Evolutionary conservation across 2,113 vertebrate genomes (phyloP).

Genomic region (Toxostoma redivivum): DNA sequence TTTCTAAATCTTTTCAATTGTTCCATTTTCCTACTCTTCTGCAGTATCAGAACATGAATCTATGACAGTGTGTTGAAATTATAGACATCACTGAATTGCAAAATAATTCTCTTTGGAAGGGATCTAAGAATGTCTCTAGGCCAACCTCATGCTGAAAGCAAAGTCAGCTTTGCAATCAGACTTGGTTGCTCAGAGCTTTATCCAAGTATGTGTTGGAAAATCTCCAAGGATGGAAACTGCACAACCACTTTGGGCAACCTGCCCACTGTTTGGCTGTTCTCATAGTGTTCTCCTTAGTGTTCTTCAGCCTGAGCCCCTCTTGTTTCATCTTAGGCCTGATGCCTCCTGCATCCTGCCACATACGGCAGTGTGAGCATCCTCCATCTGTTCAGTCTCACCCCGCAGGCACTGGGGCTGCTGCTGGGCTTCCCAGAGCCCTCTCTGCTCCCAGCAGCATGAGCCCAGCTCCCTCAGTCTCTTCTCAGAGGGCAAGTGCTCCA

Average conservation of each 20-base stretch:
- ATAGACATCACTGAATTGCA: not conserved
- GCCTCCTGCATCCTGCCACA: not conserved
- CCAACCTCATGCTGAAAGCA: not conserved
- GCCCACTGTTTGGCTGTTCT: not conserved
- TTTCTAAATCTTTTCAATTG: not conserved
- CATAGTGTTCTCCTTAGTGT: not conserved
- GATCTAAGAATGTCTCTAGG: not conserved
- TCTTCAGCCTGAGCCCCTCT: not conserved
- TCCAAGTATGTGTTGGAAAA: not conserved
- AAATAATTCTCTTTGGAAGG: not conserved
- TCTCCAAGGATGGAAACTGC: not conserved
- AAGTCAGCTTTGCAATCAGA: not conserved
- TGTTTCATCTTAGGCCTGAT: not conserved
- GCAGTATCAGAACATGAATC: not conserved
- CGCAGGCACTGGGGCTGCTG: accelerated
- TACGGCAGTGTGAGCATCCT: not conserved
- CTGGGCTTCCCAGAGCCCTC: not conserved
- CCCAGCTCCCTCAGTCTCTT: not conserved
- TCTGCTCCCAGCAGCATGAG: accelerated
- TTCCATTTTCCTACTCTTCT: not conserved
- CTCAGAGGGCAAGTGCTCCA: not conserved
- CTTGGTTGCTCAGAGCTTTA: not conserved
- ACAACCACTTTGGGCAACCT: not conserved
- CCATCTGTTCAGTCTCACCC: not conserved
- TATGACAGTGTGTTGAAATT: not conserved